Percentiles rank a stretch among this genome's conserved stretches.
Conservation (phyloP, 2,113 vertebrate genomes). For the Xenopus borealis region DNA sequence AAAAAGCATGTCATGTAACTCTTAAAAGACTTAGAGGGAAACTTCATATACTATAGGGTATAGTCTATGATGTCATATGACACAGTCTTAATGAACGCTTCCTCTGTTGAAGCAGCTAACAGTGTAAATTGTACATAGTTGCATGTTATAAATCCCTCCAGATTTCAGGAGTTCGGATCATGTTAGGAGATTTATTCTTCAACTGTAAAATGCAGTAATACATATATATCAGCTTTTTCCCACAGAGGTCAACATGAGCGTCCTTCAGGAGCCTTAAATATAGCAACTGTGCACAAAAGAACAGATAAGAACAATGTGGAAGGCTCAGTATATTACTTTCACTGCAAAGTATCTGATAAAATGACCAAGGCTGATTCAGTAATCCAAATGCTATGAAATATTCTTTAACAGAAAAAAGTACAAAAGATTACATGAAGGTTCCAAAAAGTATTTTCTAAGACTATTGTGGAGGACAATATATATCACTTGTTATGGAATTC, state of each 20-base stretch:
- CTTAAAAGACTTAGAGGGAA: background rate
- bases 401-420: too few species aligned
- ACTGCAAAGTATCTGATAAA: slow-evolving; percentile 25
- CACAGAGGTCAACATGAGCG: slow-evolving; percentile 31
- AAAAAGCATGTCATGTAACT: too few species aligned
- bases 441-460: too few species aligned
- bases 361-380: slow-evolving; percentile 1
- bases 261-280: slow-evolving; percentile 41
- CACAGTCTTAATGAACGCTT: slow-evolving; percentile 10
- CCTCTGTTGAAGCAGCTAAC: background rate
- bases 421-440: too few species aligned
- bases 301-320: slow-evolving; percentile 36
- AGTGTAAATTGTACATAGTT: background rate
- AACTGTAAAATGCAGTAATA: slow-evolving; percentile 19
- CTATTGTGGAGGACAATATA: too few species aligned
- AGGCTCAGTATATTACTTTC: slow-evolving; percentile 13
- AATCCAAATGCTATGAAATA: too few species aligned
- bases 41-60: background rate
- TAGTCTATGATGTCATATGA: background rate
- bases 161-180: slow-evolving; percentile 12
- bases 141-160: background rate
- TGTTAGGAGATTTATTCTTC: slow-evolving; percentile 26
- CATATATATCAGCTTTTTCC: slow-evolving; percentile 18
- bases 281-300: slow-evolving; percentile 26
- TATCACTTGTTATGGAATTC: too few species aligned